Percentiles rank a stretch among this genome's conserved stretches.
Evolutionary conservation across 2,113 vertebrate species (phyloP).

Genomic region (Tetrax tetrax): DNA sequence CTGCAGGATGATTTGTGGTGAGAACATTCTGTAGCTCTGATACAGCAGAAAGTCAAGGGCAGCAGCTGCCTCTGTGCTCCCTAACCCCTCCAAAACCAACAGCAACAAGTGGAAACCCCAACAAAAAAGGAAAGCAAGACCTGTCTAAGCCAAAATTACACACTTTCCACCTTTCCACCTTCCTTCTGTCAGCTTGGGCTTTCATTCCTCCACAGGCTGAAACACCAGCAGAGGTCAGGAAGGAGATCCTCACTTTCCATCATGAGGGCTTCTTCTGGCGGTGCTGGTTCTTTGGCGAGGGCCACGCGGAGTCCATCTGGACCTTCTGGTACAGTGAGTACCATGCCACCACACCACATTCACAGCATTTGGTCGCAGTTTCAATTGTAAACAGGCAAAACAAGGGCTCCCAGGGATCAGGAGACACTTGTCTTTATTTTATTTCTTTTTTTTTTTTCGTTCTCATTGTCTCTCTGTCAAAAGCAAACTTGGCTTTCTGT

Average conservation of each 20-base stretch:
- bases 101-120: neutral
- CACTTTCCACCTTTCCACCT: neutral
- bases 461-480: rapidly evolving
- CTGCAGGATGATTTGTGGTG: neutral
- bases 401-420: neutral
- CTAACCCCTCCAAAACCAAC: neutral
- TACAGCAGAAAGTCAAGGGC: neutral
- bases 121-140: neutral
- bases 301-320: constrained; percentile 73
- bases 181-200: neutral
- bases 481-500: neutral
- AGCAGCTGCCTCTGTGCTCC: neutral
- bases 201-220: constrained; percentile 5
- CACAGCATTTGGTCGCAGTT: neutral
- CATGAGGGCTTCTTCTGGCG: constrained; percentile 90
- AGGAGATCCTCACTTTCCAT: constrained; percentile 76
- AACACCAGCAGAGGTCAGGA: neutral
- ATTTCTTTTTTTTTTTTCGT: neutral
- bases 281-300: constrained; percentile 82
- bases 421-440: neutral
- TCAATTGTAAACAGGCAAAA: neutral
- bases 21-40: neutral
- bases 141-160: neutral
- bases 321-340: constrained; percentile 87
- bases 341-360: rapidly evolving